These are phyloP conservation scores for Lithosia quadra DNA, from an alignment of 2,888 invertebrate species.

Conservation along the genomic window DNA sequence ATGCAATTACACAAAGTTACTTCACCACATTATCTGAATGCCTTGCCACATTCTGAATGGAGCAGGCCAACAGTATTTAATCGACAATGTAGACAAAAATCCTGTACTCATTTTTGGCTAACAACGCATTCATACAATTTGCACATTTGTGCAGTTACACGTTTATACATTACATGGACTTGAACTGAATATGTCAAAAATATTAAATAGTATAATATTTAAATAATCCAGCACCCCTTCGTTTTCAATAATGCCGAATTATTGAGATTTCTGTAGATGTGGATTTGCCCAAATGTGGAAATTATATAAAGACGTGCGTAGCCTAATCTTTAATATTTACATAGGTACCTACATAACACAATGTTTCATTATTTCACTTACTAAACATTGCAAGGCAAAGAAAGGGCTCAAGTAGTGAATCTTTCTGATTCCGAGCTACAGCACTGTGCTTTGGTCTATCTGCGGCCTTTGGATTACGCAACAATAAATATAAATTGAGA, in stretches of 20 bases:
- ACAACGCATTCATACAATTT: not conserved
- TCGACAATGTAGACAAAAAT: not conserved
- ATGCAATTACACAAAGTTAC: not conserved
- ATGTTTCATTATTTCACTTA: not conserved
- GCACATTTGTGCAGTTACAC: not conserved
- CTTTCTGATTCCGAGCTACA: not conserved
- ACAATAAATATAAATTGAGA: no score
- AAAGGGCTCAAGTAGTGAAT: not conserved
- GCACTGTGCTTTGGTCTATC: not conserved
- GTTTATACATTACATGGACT: no score
- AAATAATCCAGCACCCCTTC: no score
- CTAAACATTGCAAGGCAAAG: not conserved
- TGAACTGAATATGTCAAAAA: no score
- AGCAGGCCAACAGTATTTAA: not conserved
- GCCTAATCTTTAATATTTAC: slow-evolving; percentile 6
- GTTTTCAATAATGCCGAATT: no score
- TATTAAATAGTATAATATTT: no score
- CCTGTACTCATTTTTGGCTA: slow-evolving; percentile 3
- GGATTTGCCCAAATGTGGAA: not conserved
- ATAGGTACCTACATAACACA: slow-evolving; percentile 10
- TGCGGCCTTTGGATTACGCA: slow-evolving; percentile 2
- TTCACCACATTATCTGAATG: not conserved
- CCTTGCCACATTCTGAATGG: not conserved
- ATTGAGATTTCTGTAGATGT: no score
- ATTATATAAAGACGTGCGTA: not conserved